A percentile compares a stretch with the other conserved stretches of the same genome.
phyloP scores from a whole-genome alignment of 2,888 invertebrate species.

The Tetramorium bicarinatum region DNA sequence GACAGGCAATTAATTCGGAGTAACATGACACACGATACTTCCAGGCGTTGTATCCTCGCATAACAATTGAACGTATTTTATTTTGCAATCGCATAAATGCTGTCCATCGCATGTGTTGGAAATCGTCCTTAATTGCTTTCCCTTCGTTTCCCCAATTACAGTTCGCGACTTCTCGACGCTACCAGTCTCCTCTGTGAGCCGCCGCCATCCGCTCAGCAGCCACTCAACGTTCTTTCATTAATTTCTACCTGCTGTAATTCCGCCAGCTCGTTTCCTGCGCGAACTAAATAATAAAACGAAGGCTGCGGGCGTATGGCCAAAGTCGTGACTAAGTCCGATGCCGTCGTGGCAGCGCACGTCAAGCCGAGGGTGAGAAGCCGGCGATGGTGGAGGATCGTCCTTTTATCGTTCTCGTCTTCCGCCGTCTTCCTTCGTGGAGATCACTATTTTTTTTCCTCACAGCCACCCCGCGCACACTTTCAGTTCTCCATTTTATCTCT shows the following conservation, averaged over 20 bases:
- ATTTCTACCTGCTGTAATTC: conserved; percentile 74
- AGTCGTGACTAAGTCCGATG: conserved; percentile 70
- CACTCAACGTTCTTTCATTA: conserved; percentile 67
- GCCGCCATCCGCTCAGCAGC: conserved; percentile 23
- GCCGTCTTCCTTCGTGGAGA: conserved; percentile 42
- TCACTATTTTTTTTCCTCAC: conserved; percentile 23
- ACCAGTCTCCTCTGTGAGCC: neutral
- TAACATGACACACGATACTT: neutral
- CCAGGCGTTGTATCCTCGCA: neutral
- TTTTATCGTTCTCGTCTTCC: conserved; percentile 65
- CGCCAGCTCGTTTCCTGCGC: conserved; percentile 62
- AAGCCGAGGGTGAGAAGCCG: conserved; percentile 33
- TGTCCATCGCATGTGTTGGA: neutral
- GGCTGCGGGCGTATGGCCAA: conserved; percentile 58
- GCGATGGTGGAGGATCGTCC: conserved; percentile 33
- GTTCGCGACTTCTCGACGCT: conserved; percentile 13
- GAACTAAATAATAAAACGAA: conserved; percentile 74
- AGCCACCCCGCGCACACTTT: neutral
- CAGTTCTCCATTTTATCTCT: conserved; percentile 44
- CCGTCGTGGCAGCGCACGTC: conserved; percentile 36
- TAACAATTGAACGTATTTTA: conserved; percentile 13
- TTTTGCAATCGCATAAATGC: neutral
- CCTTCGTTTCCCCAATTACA: conserved; percentile 8
- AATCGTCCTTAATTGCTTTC: conserved; percentile 33
- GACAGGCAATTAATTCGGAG: conserved; percentile 20